phyloP scores from a whole-genome alignment of 2,113 vertebrate species.

The western clawed frog (Xenopus tropicalis) region UCB_Xtro_10.0 CM004443.2:62213001-62213500 shows the following conservation, averaged over 20 bases:
- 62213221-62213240: neutral
- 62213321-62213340: neutral
- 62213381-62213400: constrained; percentile 9
- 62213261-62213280: neutral
- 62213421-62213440: constrained; percentile 54
- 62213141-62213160: neutral
- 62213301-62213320: neutral
- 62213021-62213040: too few relatives aligned
- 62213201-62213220: neutral
- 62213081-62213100: too few relatives aligned
- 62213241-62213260: neutral
- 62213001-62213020: too few relatives aligned
- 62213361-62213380: constrained; percentile 6
- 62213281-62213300: neutral
- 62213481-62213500: constrained; percentile 61
- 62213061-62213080: too few relatives aligned
- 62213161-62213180: neutral
- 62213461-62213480: constrained; percentile 54
- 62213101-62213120: neutral
- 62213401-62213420: constrained; percentile 31
- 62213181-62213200: neutral
- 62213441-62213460: constrained; percentile 55
- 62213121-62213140: neutral
- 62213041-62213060: too few relatives aligned
- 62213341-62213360: neutral